A percentile compares a stretch with the other conserved stretches of the same genome.
Evolutionary conservation across 2,113 vertebrate genomes (phyloP).

Genomic region (Oryzias woworae): DNA sequence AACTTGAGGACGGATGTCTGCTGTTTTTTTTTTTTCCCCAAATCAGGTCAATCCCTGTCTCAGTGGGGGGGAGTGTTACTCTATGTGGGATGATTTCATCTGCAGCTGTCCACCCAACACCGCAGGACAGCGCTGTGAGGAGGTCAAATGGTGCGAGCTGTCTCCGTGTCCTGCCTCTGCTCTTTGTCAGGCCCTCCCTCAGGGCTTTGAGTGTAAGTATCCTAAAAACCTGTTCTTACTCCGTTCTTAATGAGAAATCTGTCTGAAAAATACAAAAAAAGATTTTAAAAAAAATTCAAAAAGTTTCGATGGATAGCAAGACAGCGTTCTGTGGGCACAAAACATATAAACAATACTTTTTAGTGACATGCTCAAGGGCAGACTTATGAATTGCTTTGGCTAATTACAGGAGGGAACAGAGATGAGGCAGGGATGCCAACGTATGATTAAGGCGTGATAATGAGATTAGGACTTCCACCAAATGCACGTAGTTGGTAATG

Average conservation of each 20-base stretch:
- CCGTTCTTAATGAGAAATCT: neutral
- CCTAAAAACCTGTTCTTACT: neutral
- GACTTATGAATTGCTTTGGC: slow-evolving; percentile 51
- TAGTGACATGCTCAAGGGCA: neutral
- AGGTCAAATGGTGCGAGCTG: slow-evolving; percentile 87
- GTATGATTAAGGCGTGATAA: slow-evolving; percentile 57
- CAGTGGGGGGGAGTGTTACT: slow-evolving; percentile 85
- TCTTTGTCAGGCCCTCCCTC: slow-evolving; percentile 74
- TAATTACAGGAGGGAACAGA: slow-evolving; percentile 52
- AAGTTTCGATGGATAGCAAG: too few species aligned
- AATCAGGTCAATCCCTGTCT: slow-evolving; percentile 83
- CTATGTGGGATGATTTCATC: slow-evolving; percentile 87
- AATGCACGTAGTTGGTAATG: slow-evolving; percentile 37
- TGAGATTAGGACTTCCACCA: slow-evolving; percentile 54
- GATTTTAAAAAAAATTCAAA: too few species aligned
- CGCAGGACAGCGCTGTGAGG: slow-evolving; percentile 82
- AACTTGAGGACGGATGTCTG: too few species aligned
- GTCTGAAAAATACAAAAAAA: neutral
- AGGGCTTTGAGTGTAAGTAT: slow-evolving; percentile 90
- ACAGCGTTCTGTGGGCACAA: too few species aligned
- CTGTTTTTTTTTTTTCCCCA: slow-evolving; percentile 10
- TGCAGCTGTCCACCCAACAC: slow-evolving; percentile 87
- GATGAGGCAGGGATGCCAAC: slow-evolving; percentile 36
- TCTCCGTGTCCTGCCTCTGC: slow-evolving; percentile 81
- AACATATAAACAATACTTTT: too few species aligned